Percentiles rank a stretch among this genome's conserved stretches.
phyloP scores from a whole-genome alignment of 2,113 vertebrate species.

The Sorex fumeus region DNA sequence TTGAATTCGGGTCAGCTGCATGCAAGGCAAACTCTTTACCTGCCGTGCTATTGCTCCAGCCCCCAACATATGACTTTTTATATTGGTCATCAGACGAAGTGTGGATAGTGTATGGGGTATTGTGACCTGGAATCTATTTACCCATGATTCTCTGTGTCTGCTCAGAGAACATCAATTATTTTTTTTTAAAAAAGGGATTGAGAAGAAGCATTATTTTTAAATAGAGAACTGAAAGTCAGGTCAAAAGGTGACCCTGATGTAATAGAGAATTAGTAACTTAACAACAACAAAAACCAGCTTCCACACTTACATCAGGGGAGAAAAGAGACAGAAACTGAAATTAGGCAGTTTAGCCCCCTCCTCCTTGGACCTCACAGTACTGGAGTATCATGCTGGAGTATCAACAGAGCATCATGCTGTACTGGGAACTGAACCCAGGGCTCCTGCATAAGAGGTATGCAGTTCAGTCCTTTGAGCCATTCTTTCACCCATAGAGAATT shows the following conservation, averaged over 20 bases:
- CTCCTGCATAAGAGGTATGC: no score
- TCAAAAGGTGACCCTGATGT: not conserved
- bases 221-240: not conserved
- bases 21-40: no score
- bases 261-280: not conserved
- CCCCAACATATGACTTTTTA: not conserved
- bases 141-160: not conserved
- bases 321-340: not conserved
- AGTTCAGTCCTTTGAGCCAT: no score
- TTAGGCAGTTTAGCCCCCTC: constrained; percentile 8
- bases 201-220: constrained; percentile 6
- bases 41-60: no score
- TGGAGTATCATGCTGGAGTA: no score
- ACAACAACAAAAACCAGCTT: not conserved
- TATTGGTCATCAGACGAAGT: not conserved
- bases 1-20: no score
- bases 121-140: constrained; percentile 23
- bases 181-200: constrained; percentile 38
- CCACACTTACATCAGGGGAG: not conserved
- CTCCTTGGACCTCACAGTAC: no score
- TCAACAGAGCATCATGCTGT: not conserved
- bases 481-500: no score
- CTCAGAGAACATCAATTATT: not conserved
- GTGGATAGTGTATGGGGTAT: not conserved
- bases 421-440: no score